A percentile compares a stretch with the other conserved stretches of the same genome.
Conservation (phyloP, 2,113 vertebrate genomes). For the Centropus unirufus region DNA sequence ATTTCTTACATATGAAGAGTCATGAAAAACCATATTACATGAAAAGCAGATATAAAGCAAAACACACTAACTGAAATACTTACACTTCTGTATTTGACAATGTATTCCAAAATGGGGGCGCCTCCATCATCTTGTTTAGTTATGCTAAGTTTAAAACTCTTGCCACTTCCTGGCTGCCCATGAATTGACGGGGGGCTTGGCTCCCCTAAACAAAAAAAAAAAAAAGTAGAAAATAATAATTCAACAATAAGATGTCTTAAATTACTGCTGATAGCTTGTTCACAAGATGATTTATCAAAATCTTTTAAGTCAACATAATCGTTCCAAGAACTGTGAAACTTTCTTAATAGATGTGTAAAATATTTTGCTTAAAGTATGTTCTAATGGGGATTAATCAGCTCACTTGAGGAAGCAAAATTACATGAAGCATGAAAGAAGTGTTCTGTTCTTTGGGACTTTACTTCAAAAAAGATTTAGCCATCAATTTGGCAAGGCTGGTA, state of each 20-base stretch:
- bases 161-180: conserved; percentile 91
- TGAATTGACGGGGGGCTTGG: conserved; percentile 95
- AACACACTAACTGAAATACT: conserved; percentile 64
- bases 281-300: background rate
- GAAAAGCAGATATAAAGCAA: background rate
- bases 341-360: background rate
- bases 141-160: conserved; percentile 92
- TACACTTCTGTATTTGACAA: conserved; percentile 96
- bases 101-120: conserved; percentile 95
- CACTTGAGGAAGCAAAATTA: background rate
- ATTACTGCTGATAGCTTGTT: background rate
- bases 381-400: background rate
- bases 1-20: background rate
- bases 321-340: background rate
- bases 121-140: conserved; percentile 97
- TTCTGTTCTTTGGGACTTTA: background rate
- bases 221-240: background rate
- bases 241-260: background rate
- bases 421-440: background rate
- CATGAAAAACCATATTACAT: background rate
- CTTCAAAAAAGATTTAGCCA: background rate
- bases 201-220: conserved; percentile 81
- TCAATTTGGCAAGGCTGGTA: background rate
- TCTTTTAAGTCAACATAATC: background rate
- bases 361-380: background rate